Conservation (phyloP, 2,888 invertebrate species). For the Ctena decussata region DNA sequence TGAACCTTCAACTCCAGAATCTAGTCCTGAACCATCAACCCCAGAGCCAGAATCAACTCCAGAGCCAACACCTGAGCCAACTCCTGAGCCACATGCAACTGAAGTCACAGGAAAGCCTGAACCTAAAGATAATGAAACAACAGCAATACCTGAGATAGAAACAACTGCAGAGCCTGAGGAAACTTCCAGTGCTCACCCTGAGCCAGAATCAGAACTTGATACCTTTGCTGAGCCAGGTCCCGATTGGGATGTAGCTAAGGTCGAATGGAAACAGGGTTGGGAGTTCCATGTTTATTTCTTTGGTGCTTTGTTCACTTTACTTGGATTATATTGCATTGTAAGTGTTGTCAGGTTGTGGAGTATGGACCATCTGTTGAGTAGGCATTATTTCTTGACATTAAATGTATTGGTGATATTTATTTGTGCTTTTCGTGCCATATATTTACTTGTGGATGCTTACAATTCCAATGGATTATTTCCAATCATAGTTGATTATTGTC, state of each 20-base stretch:
- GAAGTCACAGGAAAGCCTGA: slow-evolving; percentile 3
- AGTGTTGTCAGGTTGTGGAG: slow-evolving; percentile 95
- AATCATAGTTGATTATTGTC: slow-evolving; percentile 92
- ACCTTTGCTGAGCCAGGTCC: slow-evolving; percentile 82
- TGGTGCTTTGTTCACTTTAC: slow-evolving; percentile 93
- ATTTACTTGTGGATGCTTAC: slow-evolving; percentile 96
- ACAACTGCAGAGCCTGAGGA: slow-evolving; percentile 28
- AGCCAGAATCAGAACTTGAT: slow-evolving; percentile 55
- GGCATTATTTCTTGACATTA: slow-evolving; percentile 95
- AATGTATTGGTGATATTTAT: slow-evolving; percentile 94
- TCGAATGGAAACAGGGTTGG: slow-evolving; percentile 92
- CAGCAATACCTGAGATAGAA: slow-evolving; percentile 39
- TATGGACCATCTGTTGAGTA: slow-evolving; percentile 94
- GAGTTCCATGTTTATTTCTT: slow-evolving; percentile 96
- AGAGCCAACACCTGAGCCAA: slow-evolving; percentile 10
- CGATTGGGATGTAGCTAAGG: slow-evolving; percentile 81
- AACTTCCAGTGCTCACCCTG: slow-evolving; percentile 19
- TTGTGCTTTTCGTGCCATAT: slow-evolving; percentile 92
- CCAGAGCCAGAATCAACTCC: neutral
- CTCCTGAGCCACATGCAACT: slow-evolving; percentile 21
- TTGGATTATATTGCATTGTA: slow-evolving; percentile 94
- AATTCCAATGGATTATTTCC: slow-evolving; percentile 94
- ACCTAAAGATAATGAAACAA: slow-evolving; percentile 1
- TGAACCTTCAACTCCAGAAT: neutral
- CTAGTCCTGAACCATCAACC: no score